Evolutionary conservation across 2,797 vertebrate genomes (phyloP), one percentile per base, ranked within the genome.

Genomic region (Erithacus rubecula): DNA sequence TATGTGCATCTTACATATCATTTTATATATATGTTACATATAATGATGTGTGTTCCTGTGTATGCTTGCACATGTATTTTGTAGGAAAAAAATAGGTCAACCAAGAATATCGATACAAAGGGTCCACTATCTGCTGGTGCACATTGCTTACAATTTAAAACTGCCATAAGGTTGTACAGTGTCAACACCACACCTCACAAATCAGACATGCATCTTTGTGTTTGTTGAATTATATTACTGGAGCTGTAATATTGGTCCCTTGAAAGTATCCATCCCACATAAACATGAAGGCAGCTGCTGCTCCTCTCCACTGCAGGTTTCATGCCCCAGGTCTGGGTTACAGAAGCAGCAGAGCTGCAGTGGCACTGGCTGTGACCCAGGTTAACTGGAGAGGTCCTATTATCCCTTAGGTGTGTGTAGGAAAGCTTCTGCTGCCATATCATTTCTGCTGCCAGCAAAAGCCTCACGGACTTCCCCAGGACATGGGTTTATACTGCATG

Each of bases 241-340:
- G 24, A 11, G 27, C 43, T 70, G 64, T 60, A 60, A 16, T 32
- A 21, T 3, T 20, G 34, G 2, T 12, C 16, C 6, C n/a, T 15
- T 17, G 32, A 56, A 36, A 2, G 5, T 13, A 5, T 23, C 36
- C 3, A 0, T 49, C 44, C 44, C 47, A 46, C 0, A 0, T 0
- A n/a, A 29, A 15, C 34, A 21, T 1, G 10, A 37, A 44, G 46
- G 47, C 71, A 87, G 79, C 39, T 27, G 47, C 15, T 26, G 41
- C 29, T 76, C 3, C 2, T 4, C 24, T 81, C 5, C 29, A 10
- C 17, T 51, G 51, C 10, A 69, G 53, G 34, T 32, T 71, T 55
- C 58, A 30, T 22, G 34, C 22, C 11, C 29, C 24, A 26, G 3
- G 10, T 29, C 29, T 3, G 6, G 30, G 32, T 53, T 30, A 34